Evolutionary conservation across 2,797 vertebrate species (phyloP), one percentile per base, ranked within the genome.

Genomic region (Clarias pachynema): DNA sequence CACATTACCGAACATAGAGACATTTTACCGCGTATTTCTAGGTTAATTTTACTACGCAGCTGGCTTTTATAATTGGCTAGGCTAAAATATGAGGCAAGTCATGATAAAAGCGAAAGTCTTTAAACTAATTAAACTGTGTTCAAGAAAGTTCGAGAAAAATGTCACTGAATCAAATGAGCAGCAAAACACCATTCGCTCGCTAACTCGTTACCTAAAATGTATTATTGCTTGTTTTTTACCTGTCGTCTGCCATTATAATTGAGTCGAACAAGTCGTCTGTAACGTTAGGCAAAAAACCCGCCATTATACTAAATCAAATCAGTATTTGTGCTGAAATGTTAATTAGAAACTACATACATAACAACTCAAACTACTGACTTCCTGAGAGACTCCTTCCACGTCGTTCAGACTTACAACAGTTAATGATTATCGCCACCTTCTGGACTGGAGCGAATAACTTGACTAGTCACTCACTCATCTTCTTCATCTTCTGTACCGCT

Each of bases 161-260:
- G 31, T n/a, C n/a, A 16, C 34, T 16, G 16, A 57, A 20, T 57
- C 3, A 75, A 10, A 77, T 0, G 16, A 18, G 26, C 53, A 53
- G 37, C 49, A 20, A 78, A 60, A 40, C 59, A 60, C 16, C 15
- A 8, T 37, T 62, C 37, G 37, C 59, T 44, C 7, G 6, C 0
- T 26, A 79, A 14, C 34, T 7, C 1, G 9, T 57, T 14, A 57
- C 20, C 20, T 40, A 16, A 29, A 57, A 44, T 10, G 8, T 5
- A 40, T n/a, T 68, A 20, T 22, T 34, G 5, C 24, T 53, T 18
- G 40, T n/a, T 66, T 83, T 34, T 87, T 86, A 92, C 92, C 89
- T 92, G 83, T 95, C 89, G 63, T 95, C 94, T 3, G 92, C 93
- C 88, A 94, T 86, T 0, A 94, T 0, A 44, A 95, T 94, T 0